Evolutionary conservation across 2,888 invertebrate genomes (phyloP).

Genomic region (Patella depressa): DNA sequence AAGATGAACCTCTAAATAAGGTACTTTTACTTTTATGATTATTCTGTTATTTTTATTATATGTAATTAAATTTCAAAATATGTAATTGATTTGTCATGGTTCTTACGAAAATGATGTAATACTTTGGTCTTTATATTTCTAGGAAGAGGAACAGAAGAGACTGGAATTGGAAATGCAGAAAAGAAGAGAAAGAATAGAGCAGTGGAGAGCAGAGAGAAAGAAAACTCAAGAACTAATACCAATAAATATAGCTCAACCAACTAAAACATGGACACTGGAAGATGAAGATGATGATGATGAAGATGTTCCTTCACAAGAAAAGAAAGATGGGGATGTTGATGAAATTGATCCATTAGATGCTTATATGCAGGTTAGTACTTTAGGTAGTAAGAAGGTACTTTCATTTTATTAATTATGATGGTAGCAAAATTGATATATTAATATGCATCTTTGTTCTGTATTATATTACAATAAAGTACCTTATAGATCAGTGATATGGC

Average conservation of each 20-base stretch:
- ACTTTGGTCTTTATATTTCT: not conserved
- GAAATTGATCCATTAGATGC: constrained; percentile 91
- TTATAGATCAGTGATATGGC: too few relatives aligned
- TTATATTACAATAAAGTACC: too few relatives aligned
- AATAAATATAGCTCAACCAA: constrained; percentile 58
- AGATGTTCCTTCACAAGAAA: constrained; percentile 74
- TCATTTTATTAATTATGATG: too few relatives aligned
- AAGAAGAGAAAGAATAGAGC: constrained; percentile 92
- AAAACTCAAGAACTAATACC: constrained; percentile 84
- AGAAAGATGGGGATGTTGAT: constrained; percentile 55
- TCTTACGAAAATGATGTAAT: not conserved
- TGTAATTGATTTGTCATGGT: not conserved
- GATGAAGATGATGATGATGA: constrained; percentile 90
- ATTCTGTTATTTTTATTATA: not conserved
- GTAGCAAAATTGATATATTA: too few relatives aligned
- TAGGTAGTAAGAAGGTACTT: not conserved
- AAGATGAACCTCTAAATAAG: constrained; percentile 68
- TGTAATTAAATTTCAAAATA: too few relatives aligned
- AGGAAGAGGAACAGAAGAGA: constrained; percentile 70
- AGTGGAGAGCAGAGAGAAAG: constrained; percentile 95
- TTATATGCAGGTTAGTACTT: constrained; percentile 84
- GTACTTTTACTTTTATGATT: constrained; percentile 44
- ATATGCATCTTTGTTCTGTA: too few relatives aligned
- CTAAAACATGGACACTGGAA: constrained; percentile 94
- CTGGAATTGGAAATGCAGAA: constrained; percentile 96